A percentile compares a stretch with the other conserved stretches of the same genome.
Conservation (phyloP, 1,140 invertebrate species). For the Halotydeus destructor region DNA sequence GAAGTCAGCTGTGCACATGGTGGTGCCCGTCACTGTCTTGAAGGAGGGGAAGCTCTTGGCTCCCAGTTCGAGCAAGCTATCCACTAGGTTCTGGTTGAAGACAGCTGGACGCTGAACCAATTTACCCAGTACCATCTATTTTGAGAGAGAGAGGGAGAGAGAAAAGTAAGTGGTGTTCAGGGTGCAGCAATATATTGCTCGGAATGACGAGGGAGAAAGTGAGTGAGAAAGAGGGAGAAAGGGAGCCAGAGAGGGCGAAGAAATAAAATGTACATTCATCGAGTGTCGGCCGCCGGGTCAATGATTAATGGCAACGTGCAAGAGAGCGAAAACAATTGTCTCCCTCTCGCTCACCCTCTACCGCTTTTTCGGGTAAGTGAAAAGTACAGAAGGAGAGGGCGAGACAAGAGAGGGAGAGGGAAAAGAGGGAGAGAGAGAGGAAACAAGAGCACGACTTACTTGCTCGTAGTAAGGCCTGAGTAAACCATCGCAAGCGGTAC, state of each 20-base stretch:
- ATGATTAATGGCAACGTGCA: not conserved
- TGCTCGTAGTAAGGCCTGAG: constrained; percentile 43
- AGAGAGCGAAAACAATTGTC: not conserved
- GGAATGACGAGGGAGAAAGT: not conserved
- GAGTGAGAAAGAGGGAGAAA: not conserved
- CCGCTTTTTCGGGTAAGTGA: constrained; percentile 1
- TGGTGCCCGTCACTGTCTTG: constrained; percentile 57
- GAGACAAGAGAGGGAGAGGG: too few species aligned
- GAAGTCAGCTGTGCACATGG: constrained; percentile 89
- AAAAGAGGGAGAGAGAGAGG: too few species aligned
- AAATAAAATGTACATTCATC: not conserved
- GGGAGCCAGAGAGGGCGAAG: not conserved
- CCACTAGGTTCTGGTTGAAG: constrained; percentile 51
- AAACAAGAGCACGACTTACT: constrained; percentile 25
- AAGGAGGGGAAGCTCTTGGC: constrained; percentile 35
- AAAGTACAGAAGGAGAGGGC: too few species aligned
- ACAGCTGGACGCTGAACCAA: constrained; percentile 52
- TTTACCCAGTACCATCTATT: constrained; percentile 68
- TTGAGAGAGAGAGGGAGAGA: not conserved
- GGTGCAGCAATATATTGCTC: not conserved
- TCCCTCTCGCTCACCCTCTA: constrained; percentile 2
- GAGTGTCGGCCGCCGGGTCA: not conserved
- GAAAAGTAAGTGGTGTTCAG: not conserved
- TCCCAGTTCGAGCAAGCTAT: constrained; percentile 35
- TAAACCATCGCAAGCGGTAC: constrained; percentile 60